Conservation (phyloP, 2,113 vertebrate species). For the Nothoprocta pentlandii region DNA sequence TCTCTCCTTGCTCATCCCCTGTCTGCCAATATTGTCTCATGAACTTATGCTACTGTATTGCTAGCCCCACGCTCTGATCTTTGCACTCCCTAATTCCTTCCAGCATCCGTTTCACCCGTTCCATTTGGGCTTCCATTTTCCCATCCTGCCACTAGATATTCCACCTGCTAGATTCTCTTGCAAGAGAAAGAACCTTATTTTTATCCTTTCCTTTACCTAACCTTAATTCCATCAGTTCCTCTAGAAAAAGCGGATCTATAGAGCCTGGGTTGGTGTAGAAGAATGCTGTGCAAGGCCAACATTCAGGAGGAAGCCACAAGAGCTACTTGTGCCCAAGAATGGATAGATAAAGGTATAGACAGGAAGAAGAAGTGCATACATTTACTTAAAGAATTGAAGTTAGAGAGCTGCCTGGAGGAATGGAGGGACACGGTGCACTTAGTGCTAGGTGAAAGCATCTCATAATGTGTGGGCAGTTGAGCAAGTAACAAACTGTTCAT, state of each 20-base stretch:
- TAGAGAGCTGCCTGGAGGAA: not conserved
- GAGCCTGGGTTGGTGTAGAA: not conserved
- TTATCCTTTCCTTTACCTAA: not conserved
- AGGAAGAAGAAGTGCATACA: not conserved
- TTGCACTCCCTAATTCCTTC: not conserved
- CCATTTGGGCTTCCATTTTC: not conserved
- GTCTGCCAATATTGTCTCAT: not conserved
- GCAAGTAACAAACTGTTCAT: not conserved
- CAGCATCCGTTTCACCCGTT: not conserved
- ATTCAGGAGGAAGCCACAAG: not conserved
- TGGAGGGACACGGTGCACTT: not conserved
- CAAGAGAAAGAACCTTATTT: not conserved
- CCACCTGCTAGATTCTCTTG: not conserved
- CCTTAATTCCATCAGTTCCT: not conserved
- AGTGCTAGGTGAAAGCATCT: not conserved
- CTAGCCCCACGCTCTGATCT: not conserved
- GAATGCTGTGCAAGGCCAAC: not conserved
- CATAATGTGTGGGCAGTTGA: fast-evolving
- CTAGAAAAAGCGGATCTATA: not conserved
- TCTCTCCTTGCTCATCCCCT: not conserved
- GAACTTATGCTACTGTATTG: not conserved
- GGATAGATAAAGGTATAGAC: not conserved
- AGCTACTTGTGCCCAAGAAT: not conserved
- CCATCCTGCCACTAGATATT: not conserved
- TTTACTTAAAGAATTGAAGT: not conserved